Evolutionary conservation across 2,888 invertebrate species (phyloP).

Genomic region (Cantharis nigra): DNA sequence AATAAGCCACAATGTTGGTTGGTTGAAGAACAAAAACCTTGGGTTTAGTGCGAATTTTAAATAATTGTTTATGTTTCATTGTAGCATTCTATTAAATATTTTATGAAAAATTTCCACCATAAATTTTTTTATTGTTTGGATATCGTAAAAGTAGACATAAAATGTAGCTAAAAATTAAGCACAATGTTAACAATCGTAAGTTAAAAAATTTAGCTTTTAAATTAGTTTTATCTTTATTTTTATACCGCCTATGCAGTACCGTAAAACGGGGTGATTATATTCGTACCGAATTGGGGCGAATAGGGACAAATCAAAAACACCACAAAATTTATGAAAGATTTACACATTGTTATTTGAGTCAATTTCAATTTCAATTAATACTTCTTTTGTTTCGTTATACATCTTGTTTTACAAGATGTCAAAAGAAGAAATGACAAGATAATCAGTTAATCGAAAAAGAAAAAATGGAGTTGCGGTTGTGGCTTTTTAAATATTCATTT

Average conservation of each 20-base stretch:
- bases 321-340: neutral
- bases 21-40: neutral
- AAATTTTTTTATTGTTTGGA: neutral
- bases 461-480: neutral
- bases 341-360: neutral
- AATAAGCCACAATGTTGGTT: neutral
- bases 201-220: neutral
- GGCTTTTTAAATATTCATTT: neutral
- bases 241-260: neutral
- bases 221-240: neutral
- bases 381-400: neutral
- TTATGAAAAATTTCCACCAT: neutral
- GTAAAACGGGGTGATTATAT: neutral
- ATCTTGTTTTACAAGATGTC: neutral
- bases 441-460: neutral
- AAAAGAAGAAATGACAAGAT: neutral
- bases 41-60: neutral
- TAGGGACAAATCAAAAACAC: neutral
- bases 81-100: neutral
- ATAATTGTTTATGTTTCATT: neutral
- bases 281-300: neutral
- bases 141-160: neutral
- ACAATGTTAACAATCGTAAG: neutral
- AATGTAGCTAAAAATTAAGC: neutral
- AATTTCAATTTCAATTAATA: neutral